phyloP scores from a whole-genome alignment of 2,113 vertebrate genomes.

The Myanophis thanlyinensis region DNA sequence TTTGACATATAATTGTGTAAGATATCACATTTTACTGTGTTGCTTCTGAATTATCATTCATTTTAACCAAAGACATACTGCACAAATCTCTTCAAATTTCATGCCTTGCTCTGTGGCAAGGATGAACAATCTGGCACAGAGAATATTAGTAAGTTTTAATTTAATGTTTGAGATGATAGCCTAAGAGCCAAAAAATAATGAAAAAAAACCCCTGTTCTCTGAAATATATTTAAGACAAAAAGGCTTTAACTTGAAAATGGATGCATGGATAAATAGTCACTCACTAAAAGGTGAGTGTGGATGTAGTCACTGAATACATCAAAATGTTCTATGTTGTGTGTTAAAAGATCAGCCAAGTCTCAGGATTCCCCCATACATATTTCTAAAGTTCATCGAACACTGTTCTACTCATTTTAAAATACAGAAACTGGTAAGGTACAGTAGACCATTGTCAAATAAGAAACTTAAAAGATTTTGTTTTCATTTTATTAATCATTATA shows the following conservation, averaged over 20 bases:
- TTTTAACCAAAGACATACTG: neutral
- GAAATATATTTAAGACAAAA: neutral
- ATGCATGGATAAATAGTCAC: neutral
- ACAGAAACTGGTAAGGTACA: neutral
- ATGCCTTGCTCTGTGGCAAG: neutral
- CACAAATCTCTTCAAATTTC: neutral
- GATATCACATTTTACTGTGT: neutral
- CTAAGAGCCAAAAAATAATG: neutral
- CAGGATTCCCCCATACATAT: neutral
- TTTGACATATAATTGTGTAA: neutral
- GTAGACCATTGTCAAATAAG: neutral
- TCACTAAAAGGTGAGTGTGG: neutral
- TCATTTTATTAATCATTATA: neutral
- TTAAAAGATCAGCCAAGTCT: neutral
- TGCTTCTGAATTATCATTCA: neutral
- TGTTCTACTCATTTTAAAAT: neutral
- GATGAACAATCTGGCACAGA: neutral
- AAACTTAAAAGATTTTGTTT: neutral
- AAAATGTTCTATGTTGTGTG: neutral
- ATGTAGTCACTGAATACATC: neutral
- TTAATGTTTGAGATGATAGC: neutral
- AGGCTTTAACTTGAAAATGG: neutral
- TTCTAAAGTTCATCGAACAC: neutral
- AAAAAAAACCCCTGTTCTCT: neutral
- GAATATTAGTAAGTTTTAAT: neutral